These are phyloP conservation scores for Orgyia antiqua DNA, from an alignment of 2,888 invertebrate species.

Conservation along the genomic window DNA sequence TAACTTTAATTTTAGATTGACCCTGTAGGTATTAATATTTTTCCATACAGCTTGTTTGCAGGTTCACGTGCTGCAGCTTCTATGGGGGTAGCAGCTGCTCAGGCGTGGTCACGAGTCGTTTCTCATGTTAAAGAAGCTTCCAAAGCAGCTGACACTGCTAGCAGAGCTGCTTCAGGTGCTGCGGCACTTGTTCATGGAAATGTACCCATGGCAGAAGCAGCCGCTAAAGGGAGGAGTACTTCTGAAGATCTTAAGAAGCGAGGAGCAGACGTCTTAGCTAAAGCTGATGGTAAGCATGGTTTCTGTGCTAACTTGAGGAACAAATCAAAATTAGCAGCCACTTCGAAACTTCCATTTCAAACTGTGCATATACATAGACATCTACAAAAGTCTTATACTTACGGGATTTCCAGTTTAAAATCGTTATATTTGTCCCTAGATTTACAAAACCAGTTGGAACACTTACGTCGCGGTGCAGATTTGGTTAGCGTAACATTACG, in stretches of 20 bases:
- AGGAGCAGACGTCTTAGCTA: constrained; percentile 59
- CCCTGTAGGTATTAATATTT: too few relatives aligned
- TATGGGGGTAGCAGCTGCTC: constrained; percentile 82
- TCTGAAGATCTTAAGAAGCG: constrained; percentile 76
- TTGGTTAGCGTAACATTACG: constrained; percentile 57
- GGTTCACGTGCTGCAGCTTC: constrained; percentile 85
- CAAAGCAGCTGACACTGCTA: constrained; percentile 54
- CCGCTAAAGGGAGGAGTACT: constrained; percentile 69
- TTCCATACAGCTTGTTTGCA: constrained; percentile 79
- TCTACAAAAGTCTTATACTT: too few relatives aligned
- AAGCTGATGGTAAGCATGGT: constrained; percentile 49
- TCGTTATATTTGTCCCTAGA: too few relatives aligned
- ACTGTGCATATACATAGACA: not conserved
- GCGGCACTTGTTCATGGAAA: constrained; percentile 48
- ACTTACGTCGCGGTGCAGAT: constrained; percentile 51
- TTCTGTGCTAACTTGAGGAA: too few relatives aligned
- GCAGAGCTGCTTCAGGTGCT: constrained; percentile 51
- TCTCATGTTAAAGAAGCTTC: constrained; percentile 59
- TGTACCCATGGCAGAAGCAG: constrained; percentile 67
- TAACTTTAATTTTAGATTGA: too few relatives aligned
- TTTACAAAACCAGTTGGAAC: constrained; percentile 43
- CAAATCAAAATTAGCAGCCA: too few relatives aligned
- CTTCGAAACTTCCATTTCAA: too few relatives aligned
- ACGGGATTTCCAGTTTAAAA: too few relatives aligned
- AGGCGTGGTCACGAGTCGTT: constrained; percentile 80